Conservation (phyloP, 2,797 vertebrate genomes). For the Pterois miles region DNA sequence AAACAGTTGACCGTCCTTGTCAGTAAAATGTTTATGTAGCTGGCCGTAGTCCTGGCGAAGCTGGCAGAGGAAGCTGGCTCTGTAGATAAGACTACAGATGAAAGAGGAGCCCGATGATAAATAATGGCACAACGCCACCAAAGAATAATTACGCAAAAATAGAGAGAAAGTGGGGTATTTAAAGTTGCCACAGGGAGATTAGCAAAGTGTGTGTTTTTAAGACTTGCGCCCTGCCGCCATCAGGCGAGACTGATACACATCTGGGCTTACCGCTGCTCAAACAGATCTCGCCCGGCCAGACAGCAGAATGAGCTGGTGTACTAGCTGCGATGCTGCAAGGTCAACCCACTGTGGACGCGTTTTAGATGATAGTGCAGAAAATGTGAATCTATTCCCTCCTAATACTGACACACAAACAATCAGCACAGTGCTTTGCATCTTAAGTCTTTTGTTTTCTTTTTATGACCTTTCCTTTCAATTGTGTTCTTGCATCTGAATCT, state of each 20-base stretch:
- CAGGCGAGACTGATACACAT: conserved; percentile 63
- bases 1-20: conserved; percentile 88
- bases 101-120: conserved; percentile 66
- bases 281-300: conserved; percentile 23
- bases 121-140: conserved; percentile 69
- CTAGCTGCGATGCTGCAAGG: conserved; percentile 70
- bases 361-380: conserved; percentile 65
- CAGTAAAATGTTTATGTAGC: conserved; percentile 86
- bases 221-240: conserved; percentile 36
- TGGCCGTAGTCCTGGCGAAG: conserved; percentile 76
- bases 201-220: conserved; percentile 59
- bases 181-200: conserved; percentile 51
- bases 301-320: conserved; percentile 24
- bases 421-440: not conserved
- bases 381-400: conserved; percentile 23
- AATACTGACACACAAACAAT: conserved; percentile 11
- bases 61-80: conserved; percentile 71
- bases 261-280: conserved; percentile 55
- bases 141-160: conserved; percentile 69
- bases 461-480: not conserved
- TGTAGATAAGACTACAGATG: conserved; percentile 72
- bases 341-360: conserved; percentile 36
- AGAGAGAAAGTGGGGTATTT: conserved; percentile 55
- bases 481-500: not conserved
- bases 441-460: not conserved